These are phyloP conservation scores for Crambe crambe DNA, from an alignment of 37 sponge, comb jelly and placozoan genomes.

Conservation along the genomic window DNA sequence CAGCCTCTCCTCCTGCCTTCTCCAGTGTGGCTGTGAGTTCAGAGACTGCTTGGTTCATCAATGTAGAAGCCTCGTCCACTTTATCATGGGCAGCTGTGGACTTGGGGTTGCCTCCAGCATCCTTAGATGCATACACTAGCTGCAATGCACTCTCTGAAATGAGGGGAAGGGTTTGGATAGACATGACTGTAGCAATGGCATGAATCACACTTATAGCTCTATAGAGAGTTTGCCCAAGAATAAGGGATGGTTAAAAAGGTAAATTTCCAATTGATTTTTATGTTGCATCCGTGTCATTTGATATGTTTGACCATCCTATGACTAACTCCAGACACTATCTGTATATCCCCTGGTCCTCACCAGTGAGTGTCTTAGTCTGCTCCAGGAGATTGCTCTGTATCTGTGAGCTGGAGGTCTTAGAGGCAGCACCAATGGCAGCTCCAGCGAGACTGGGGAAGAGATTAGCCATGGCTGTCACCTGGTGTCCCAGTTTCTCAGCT, in stretches of 20 bases:
- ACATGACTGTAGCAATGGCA: not conserved
- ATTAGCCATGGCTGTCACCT: slow-evolving; percentile 79
- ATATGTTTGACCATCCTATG: too few relatives aligned
- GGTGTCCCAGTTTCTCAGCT: slow-evolving; percentile 96
- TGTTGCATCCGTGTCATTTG: too few relatives aligned
- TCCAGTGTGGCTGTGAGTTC: slow-evolving; percentile 74
- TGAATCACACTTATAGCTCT: not conserved
- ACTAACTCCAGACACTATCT: too few relatives aligned
- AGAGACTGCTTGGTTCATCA: slow-evolving; percentile 64
- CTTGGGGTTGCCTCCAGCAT: slow-evolving; percentile 88
- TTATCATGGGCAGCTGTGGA: slow-evolving; percentile 36
- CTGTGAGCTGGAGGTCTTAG: slow-evolving; percentile 65
- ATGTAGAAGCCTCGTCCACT: slow-evolving; percentile 66
- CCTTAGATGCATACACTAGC: slow-evolving; percentile 84
- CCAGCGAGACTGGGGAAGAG: slow-evolving; percentile 75
- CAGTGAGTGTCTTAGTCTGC: slow-evolving; percentile 90
- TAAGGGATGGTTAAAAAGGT: too few relatives aligned
- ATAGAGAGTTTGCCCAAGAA: too few relatives aligned
- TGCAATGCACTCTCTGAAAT: slow-evolving; percentile 45
- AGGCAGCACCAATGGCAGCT: slow-evolving; percentile 91
- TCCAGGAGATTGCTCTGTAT: slow-evolving; percentile 71
- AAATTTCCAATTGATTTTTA: too few relatives aligned
- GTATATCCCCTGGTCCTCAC: too few relatives aligned
- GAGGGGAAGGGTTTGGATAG: not conserved
- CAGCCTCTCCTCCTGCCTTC: slow-evolving; percentile 72